A percentile compares a stretch with the other conserved stretches of the same genome.
Conservation (phyloP, 2,797 vertebrate genomes). For the Staurois parvus region DNA sequence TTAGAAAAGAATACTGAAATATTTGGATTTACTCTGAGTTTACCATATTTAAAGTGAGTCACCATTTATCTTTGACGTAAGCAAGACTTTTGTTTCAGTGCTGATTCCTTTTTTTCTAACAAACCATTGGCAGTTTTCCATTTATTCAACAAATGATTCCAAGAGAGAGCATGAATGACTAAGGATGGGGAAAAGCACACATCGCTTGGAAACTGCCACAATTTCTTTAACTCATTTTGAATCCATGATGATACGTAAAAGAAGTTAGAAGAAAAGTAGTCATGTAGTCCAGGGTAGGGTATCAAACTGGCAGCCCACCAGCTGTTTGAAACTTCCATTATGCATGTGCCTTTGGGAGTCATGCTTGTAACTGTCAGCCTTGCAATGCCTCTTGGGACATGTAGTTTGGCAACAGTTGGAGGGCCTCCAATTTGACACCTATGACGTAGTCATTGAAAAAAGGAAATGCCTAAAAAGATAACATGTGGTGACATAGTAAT, state of each 20-base stretch:
- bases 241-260: slow-evolving; percentile 11
- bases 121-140: slow-evolving; percentile 42
- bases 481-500: background rate
- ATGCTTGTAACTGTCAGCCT: too few relatives aligned
- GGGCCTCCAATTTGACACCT: too few relatives aligned
- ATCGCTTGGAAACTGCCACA: slow-evolving; percentile 28
- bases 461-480: background rate
- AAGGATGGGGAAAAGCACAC: slow-evolving; percentile 24
- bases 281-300: too few relatives aligned
- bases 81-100: slow-evolving; percentile 26
- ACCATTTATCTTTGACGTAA: slow-evolving; percentile 53
- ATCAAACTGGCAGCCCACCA: too few relatives aligned
- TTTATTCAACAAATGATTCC: slow-evolving; percentile 47
- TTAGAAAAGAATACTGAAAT: slow-evolving; percentile 19
- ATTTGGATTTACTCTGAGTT: slow-evolving; percentile 24
- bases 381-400: too few relatives aligned
- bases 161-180: slow-evolving; percentile 44
- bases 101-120: slow-evolving; percentile 32
- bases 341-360: too few relatives aligned
- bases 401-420: too few relatives aligned
- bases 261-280: background rate
- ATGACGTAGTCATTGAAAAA: background rate
- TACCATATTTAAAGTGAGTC: slow-evolving; percentile 43
- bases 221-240: slow-evolving; percentile 22
- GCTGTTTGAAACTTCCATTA: too few relatives aligned